Base-by-base conservation (phyloP, 1,140 invertebrate species). In the Philotrypesis tridentata region DNA sequence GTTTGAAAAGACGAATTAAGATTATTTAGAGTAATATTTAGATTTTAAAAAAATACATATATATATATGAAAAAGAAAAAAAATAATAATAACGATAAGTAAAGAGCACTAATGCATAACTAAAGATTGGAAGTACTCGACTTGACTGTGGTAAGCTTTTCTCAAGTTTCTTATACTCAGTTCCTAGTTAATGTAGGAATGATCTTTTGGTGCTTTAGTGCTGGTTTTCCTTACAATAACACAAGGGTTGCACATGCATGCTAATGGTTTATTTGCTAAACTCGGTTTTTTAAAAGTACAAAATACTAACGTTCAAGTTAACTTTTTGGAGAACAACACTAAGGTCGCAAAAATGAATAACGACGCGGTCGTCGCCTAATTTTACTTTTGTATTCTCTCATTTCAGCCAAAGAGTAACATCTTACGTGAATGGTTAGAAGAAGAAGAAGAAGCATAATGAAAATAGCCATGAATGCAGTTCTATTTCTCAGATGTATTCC, bases 361-460 rank as follows among this genome's bases (percentile, higher is more conserved):
- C 48, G n/a, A 5, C 48, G n/a, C 7, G 21, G 48, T 5, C 21
- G n/a, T n/a, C n/a, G n/a, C n/a, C n/a, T 43, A 14, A 63, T 82
- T 33, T 23, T 55, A 40, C 71, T 33, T 63, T 60, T 75, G 65
- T 73, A 68, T 79, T 78, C 48, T 78, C 21, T 75, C 74, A 68
- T 91, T 91, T 81, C 89, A 92, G 90, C 88, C 86, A 72, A 89
- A 87, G 84, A 89, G 80, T 68, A 87, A 89, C 33, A 87, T 91
- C 40, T 85, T 92, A 84, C 86, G 87, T 21, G 85, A 90, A 85
- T 92, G 90, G 90, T 82, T 91, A 80, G 82, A 88, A 73, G 89
- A 91, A 83, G 88, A 89, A 83, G 84, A 84, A 40, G 83, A 86
- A 80, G 23, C 17, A 73, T 14, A 68, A 75, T 82, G 23, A 76